Evolutionary conservation across 2,797 vertebrate genomes (phyloP).

Genomic region (Sebastolobus alascanus): DNA sequence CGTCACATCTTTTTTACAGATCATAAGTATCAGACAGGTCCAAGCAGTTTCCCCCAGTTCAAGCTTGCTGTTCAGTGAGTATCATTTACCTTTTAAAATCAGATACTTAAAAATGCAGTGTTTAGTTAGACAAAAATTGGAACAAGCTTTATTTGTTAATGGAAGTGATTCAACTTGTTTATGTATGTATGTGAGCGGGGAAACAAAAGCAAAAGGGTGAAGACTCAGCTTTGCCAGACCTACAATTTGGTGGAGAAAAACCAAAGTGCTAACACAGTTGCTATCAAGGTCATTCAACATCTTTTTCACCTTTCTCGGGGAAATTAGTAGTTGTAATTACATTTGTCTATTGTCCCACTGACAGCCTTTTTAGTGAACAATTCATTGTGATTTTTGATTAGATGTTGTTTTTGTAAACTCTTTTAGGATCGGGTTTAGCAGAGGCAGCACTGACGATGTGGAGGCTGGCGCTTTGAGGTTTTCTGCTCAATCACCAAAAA

Average conservation of each 20-base stretch:
- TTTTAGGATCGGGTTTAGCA: conserved; percentile 68
- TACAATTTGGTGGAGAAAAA: conserved; percentile 81
- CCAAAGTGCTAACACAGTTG: conserved; percentile 49
- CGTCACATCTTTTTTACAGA: conserved; percentile 73
- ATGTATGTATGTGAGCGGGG: conserved; percentile 70
- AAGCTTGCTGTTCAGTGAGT: conserved; percentile 87
- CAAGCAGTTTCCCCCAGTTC: conserved; percentile 91
- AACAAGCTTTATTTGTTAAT: background rate
- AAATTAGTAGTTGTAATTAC: background rate
- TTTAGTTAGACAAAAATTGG: background rate
- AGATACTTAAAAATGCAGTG: background rate
- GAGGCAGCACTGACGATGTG: conserved; percentile 61
- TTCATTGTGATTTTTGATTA: background rate
- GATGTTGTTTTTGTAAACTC: background rate
- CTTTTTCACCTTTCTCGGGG: no score
- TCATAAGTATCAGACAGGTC: conserved; percentile 87
- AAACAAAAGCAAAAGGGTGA: conserved; percentile 85
- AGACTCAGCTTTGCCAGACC: conserved; percentile 69
- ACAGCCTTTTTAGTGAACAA: background rate
- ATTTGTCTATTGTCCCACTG: background rate
- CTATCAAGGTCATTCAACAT: conserved; percentile 49
- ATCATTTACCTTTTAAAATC: background rate
- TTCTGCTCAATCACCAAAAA: conserved; percentile 57
- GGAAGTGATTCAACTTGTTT: background rate
- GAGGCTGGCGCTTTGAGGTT: conserved; percentile 54